A percentile compares a stretch with the other conserved stretches of the same genome.
Conservation (phyloP, 2,797 vertebrate species). For the Pseudochaenichthys georgianus region DNA sequence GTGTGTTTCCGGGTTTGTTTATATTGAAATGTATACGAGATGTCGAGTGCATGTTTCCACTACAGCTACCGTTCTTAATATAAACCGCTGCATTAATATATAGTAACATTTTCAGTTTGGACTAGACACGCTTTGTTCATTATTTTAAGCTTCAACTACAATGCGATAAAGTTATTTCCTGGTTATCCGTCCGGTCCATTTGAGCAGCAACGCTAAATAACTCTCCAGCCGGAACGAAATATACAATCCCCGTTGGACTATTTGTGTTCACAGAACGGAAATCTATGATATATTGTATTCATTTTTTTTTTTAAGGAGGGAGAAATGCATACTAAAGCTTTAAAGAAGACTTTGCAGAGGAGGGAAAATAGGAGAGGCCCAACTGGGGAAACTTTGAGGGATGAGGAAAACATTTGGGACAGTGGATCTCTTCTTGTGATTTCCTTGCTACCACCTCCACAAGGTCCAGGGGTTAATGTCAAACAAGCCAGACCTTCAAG, state of each 20-base stretch:
- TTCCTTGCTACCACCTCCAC: conserved; percentile 54
- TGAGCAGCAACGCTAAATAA: neutral
- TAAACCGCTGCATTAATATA: too few species aligned
- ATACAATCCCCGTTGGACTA: neutral
- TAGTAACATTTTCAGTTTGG: too few species aligned
- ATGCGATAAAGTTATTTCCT: neutral
- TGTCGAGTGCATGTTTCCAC: too few species aligned
- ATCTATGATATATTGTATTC: too few species aligned
- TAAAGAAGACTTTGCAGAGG: conserved; percentile 29
- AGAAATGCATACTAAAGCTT: neutral
- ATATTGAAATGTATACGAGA: too few species aligned
- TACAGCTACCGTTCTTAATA: too few species aligned
- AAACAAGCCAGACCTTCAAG: conserved; percentile 41
- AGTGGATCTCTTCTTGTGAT: conserved; percentile 43
- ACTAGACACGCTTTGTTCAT: too few species aligned
- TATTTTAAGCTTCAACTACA: too few species aligned
- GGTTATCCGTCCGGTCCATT: neutral
- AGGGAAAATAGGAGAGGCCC: conserved; percentile 13
- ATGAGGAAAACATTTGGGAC: conserved; percentile 34
- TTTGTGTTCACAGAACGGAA: neutral
- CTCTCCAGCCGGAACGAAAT: neutral
- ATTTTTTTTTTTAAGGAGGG: conserved; percentile 10
- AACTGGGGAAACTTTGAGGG: neutral
- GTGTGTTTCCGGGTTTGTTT: too few species aligned
- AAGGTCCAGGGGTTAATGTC: conserved; percentile 30